phyloP scores from a whole-genome alignment of 2,113 vertebrate species.

The Abramis brama region DNA sequence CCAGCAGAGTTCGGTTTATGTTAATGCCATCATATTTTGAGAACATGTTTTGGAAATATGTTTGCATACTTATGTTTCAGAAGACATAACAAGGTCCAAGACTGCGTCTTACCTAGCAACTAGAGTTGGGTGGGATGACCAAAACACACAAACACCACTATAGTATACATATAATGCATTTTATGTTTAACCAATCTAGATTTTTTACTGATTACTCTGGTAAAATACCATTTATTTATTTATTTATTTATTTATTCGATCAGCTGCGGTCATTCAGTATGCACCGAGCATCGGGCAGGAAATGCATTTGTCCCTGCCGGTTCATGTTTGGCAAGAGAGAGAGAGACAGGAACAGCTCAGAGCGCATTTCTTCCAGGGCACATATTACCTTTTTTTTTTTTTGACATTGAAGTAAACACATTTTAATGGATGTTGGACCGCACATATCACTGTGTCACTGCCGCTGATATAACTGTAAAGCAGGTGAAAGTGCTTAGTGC shows the following conservation, averaged over 20 bases:
- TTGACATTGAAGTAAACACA: conserved; percentile 21
- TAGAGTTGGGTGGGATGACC: background rate
- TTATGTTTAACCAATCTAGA: background rate
- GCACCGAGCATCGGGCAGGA: conserved; percentile 21
- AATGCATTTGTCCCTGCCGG: conserved; percentile 35
- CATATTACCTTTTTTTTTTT: background rate
- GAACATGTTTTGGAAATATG: conserved; percentile 23
- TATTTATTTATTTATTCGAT: conserved; percentile 33
- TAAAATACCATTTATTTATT: conserved; percentile 17
- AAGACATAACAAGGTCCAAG: conserved; percentile 24
- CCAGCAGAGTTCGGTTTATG: conserved; percentile 5
- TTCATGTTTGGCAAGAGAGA: conserved; percentile 7
- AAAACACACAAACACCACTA: too few relatives aligned
- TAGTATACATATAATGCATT: too few relatives aligned
- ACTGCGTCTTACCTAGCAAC: conserved; percentile 28
- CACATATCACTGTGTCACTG: conserved; percentile 18
- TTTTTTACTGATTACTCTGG: background rate
- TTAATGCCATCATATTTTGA: conserved; percentile 32
- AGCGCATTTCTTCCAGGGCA: background rate
- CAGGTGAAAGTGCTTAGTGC: conserved; percentile 56
- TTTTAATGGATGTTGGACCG: conserved; percentile 24
- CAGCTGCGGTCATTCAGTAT: conserved; percentile 33
- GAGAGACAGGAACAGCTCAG: conserved; percentile 16
- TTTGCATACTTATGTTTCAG: conserved; percentile 14
- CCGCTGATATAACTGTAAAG: conserved; percentile 25